Base-by-base conservation (phyloP, 53 echinoderm and acorn worm species). In the Patiria pectinifera region DNA sequence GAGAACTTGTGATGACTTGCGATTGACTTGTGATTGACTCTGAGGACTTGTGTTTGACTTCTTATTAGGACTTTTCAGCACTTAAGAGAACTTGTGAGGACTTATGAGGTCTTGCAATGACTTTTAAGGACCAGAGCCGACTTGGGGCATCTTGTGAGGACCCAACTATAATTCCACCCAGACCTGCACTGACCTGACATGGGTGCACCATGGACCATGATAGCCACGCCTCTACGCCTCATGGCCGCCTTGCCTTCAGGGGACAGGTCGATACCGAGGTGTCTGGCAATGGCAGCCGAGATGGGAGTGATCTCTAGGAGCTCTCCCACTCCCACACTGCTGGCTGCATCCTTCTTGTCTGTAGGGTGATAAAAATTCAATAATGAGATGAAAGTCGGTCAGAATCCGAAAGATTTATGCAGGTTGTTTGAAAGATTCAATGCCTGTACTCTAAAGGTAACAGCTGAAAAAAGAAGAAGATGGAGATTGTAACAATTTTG, bases 191-290 rank as follows among this genome's bases (percentile, higher is more conserved):
- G 83, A 99, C 99, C 99, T 22, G 99, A 96, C 48, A 99, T 86
- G 21, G 99, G 99, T 69, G 99, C 97, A 81, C 99, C 99, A 89
- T 99, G 99, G 26, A 99, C 99, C 62, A 99, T 93, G 24, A 99
- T 83, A 24, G 95, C 90, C 45, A 99, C 94, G 3, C 99, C 99
- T 49, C 99, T 84, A 45, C 99, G 92, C 16, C 96, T 92, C 97
- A 97, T 97, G n/a, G 99, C 97, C 10, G 97, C 97, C 76, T 99
- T 99, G 89, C 99, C 99, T 83, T 99, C 99, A 26, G 95, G 91
- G 1, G 99, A 95, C 48, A 99, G 95, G 87, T 99, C 99, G 48
- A 99, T 97, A 69, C 99, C 99, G 6, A 99, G 99, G 77, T 99
- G 99, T 15, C 99, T 94, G 21, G 99, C 99, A 45, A 99, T 99